phyloP scores from a whole-genome alignment of 1,140 invertebrate genomes.

The Euschistus heros region DNA sequence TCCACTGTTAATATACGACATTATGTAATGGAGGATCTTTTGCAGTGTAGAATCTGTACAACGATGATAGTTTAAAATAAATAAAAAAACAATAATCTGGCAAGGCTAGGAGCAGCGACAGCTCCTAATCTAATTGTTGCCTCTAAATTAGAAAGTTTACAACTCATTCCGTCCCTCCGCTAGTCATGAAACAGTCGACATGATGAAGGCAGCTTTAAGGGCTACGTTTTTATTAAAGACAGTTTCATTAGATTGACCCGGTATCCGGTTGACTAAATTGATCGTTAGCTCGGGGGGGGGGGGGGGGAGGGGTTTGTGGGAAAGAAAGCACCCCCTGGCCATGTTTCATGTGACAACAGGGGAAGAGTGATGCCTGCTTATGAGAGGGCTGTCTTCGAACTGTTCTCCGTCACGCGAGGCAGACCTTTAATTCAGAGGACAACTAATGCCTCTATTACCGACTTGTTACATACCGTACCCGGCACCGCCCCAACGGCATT shows the following conservation, averaged over 20 bases:
- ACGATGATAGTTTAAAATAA: too few species aligned
- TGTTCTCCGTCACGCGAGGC: constrained; percentile 1
- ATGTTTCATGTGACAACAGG: constrained; percentile 13
- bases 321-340: neutral
- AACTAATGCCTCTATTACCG: constrained; percentile 14
- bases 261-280: constrained; percentile 8
- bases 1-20: too few species aligned
- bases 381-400: constrained; percentile 13
- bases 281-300: neutral
- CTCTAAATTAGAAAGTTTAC: too few species aligned
- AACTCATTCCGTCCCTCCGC: too few species aligned
- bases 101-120: too few species aligned
- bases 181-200: too few species aligned
- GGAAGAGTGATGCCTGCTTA: constrained; percentile 14
- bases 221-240: constrained; percentile 5
- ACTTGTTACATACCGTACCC: constrained; percentile 2
- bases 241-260: constrained; percentile 4
- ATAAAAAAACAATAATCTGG: too few species aligned
- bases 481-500: neutral
- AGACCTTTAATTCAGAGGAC: constrained; percentile 1
- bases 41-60: too few species aligned
- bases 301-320: neutral
- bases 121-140: too few species aligned
- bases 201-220: neutral
- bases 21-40: too few species aligned